Evolutionary conservation across 2,113 vertebrate genomes (phyloP), one percentile per base, ranked within the genome.

Genomic region (Ammodytes marinus): DNA sequence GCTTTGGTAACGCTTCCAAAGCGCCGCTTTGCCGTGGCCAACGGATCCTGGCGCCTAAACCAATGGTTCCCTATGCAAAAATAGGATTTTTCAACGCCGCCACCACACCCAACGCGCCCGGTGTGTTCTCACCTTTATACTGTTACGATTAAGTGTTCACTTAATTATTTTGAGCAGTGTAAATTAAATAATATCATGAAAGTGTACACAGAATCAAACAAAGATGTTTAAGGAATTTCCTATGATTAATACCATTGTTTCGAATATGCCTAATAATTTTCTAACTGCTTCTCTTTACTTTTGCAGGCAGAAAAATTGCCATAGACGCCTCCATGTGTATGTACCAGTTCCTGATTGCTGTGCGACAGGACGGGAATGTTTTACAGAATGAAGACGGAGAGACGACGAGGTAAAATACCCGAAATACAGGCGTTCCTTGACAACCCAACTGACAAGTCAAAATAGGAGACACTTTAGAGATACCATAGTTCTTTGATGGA

Each of bases 251-350:
- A 0, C 14, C 1, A 11, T 52, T 35, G 71, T 74, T 61, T 45
- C 54, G 14, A 49, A 67, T 5, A 37, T 52, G 19, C 4, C 17
- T 39, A 39, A 57, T 46, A 6, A 54, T 5, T 46, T 27, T 2
- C 35, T 49, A 14, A 55, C 39, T 73, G 1, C 2, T 69, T 12
- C 69, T 69, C 6, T 77, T 1, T 43, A 42, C 6, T 45, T 9
- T 52, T 72, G 19, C 83, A 96, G 95, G 95, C 9, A 95, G 98
- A 14, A 99, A 98, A 86, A 98, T 99, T 14, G 98, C 98, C 1
- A 96, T 99, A 0, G 98, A 99, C 17, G 98, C 98, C 8, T 99
- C 98, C 65, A 99, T 99, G 98, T 99, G 98, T 87, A 99, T 99
- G 73, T 99, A 99, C 70, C 98, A 99, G 95, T 99, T 99, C 91